Conservation (phyloP, 2,797 vertebrate genomes). For the Saxicola maurus region DNA sequence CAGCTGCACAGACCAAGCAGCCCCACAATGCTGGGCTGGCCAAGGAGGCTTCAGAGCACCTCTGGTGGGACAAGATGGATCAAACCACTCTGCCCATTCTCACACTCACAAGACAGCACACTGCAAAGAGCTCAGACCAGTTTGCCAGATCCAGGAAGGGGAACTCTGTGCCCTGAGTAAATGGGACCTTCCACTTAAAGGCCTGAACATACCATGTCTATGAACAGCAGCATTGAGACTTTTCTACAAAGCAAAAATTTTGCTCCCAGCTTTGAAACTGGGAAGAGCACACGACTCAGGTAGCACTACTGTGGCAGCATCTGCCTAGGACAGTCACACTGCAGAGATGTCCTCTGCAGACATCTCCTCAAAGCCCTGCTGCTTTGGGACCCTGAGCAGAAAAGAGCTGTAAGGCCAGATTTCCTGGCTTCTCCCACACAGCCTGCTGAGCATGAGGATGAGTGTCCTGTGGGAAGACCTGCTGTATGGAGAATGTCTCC, state of each 20-base stretch:
- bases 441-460: rapidly evolving
- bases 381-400: background rate
- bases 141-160: background rate
- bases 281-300: background rate
- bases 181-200: background rate
- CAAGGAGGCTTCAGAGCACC: background rate
- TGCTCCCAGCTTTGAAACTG: background rate
- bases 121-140: background rate
- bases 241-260: background rate
- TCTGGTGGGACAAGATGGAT: background rate
- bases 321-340: background rate
- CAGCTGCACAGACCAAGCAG: background rate
- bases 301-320: background rate
- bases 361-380: background rate
- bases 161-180: background rate
- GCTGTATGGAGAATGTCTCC: background rate
- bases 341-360: background rate
- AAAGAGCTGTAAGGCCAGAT: background rate
- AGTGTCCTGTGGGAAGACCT: background rate
- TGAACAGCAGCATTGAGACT: background rate
- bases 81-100: background rate
- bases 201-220: background rate
- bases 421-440: background rate
- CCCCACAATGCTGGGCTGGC: background rate
- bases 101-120: background rate